These are phyloP conservation scores for Haliclystus octoradiatus DNA, from an alignment of 30 jellyfish, hydroid and myxozoan species.

Conservation along the genomic window DNA sequence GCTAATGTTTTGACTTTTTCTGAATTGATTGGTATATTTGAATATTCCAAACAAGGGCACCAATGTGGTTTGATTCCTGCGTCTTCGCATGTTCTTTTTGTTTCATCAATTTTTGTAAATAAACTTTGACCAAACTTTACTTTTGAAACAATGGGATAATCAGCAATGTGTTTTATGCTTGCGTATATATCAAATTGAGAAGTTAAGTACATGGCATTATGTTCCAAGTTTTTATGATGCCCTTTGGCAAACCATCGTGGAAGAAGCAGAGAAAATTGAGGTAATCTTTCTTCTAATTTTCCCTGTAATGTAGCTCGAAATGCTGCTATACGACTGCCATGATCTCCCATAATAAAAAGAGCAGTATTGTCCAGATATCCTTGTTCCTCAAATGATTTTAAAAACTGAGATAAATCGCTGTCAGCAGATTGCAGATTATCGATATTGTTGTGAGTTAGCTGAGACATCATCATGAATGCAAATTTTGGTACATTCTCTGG, in stretches of 20 bases:
- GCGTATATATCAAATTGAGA: conserved; percentile 44
- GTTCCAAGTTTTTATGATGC: conserved; percentile 13
- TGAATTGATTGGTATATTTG: conserved; percentile 4
- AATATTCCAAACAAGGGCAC: conserved; percentile 44
- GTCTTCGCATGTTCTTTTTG: conserved; percentile 19
- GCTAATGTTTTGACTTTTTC: conserved; percentile 9
- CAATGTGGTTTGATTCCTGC: conserved; percentile 30
- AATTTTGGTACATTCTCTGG: conserved; percentile 19
- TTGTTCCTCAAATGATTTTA: conserved; percentile 5
- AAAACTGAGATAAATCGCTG: conserved; percentile 18
- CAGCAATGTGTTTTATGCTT: conserved; percentile 26
- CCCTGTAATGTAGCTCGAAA: conserved; percentile 66
- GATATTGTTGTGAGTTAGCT: conserved; percentile 31
- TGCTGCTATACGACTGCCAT: conserved; percentile 55
- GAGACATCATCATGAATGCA: conserved; percentile 27
- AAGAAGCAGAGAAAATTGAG: conserved; percentile 35
- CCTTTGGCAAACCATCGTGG: conserved; percentile 25
- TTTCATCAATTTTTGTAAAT: conserved; percentile 11
- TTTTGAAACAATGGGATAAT: conserved; percentile 7
- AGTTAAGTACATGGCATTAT: conserved; percentile 23
- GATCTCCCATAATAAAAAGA: conserved; percentile 58
- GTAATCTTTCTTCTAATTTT: conserved; percentile 70
- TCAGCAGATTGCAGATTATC: conserved; percentile 17
- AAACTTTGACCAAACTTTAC: conserved; percentile 27
- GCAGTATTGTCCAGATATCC: conserved; percentile 29